A percentile compares a stretch with the other conserved stretches of the same genome.
These are phyloP conservation scores for Dryomyza anilis DNA, from an alignment of 2,888 invertebrate genomes.

Conservation along the genomic window DNA sequence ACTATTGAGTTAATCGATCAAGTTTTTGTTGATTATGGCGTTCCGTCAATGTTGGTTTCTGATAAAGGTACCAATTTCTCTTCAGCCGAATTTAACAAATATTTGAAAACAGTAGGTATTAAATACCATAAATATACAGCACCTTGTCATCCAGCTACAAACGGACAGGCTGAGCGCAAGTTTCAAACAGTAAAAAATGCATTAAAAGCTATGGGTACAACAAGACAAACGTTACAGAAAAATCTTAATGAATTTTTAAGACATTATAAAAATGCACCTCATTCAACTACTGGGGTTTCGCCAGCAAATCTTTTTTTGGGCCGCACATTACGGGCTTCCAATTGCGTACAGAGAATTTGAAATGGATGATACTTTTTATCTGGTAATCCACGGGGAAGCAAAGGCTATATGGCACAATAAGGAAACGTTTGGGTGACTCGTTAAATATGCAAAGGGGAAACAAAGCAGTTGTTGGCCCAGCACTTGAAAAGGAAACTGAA, in stretches of 20 bases:
- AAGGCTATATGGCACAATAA: too few relatives aligned
- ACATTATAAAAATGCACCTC: neutral
- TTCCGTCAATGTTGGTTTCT: constrained; percentile 36
- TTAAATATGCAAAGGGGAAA: too few relatives aligned
- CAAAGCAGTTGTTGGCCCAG: too few relatives aligned
- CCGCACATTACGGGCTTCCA: neutral
- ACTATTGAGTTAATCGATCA: constrained; percentile 33
- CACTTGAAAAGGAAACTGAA: too few relatives aligned
- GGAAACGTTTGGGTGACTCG: too few relatives aligned
- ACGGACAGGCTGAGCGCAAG: too few relatives aligned
- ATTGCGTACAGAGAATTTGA: too few relatives aligned
- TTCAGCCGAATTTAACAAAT: constrained; percentile 11
- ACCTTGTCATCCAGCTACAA: constrained; percentile 36
- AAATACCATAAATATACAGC: constrained; percentile 28
- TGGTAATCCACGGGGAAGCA: too few relatives aligned
- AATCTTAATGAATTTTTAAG: neutral
- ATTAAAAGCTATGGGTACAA: constrained; percentile 20
- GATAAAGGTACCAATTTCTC: constrained; percentile 37
- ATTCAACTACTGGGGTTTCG: neutral
- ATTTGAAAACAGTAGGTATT: too few relatives aligned
- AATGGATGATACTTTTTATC: too few relatives aligned
- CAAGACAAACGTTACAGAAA: neutral
- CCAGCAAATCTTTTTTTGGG: neutral
- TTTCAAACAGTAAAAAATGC: constrained; percentile 29
- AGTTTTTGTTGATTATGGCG: constrained; percentile 38